Conservation (phyloP, 2,888 invertebrate species). For the Cremastinae sp. region DNA sequence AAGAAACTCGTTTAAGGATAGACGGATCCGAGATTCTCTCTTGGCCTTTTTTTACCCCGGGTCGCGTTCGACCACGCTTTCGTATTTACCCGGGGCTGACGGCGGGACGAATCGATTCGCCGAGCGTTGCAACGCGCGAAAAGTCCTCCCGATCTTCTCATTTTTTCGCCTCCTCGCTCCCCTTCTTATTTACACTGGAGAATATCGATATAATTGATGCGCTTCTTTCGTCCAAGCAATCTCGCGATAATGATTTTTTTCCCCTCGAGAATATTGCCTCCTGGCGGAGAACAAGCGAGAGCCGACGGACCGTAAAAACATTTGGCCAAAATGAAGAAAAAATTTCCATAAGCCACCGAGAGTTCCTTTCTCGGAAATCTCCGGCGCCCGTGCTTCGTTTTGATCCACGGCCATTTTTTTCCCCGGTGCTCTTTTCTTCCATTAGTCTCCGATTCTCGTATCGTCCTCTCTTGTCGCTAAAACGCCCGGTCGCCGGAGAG, state of each 20-base stretch:
- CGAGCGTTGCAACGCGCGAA: slow-evolving; percentile 71
- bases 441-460: slow-evolving; percentile 21
- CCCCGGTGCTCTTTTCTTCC: slow-evolving; percentile 11
- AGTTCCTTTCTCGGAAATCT: slow-evolving; percentile 63
- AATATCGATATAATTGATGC: slow-evolving; percentile 20
- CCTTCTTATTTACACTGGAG: background rate
- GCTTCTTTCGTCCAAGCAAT: background rate
- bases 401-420: slow-evolving; percentile 14
- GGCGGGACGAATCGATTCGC: slow-evolving; percentile 73
- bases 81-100: slow-evolving; percentile 52
- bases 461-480: slow-evolving; percentile 56
- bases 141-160: slow-evolving; percentile 59
- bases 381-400: slow-evolving; percentile 44
- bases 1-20: slow-evolving; percentile 7
- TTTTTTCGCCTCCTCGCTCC: slow-evolving; percentile 55
- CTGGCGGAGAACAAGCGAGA: background rate
- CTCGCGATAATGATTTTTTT: slow-evolving; percentile 1
- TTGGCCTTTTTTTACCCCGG: slow-evolving; percentile 2
- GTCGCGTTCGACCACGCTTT: slow-evolving; percentile 16
- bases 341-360: slow-evolving; percentile 71
- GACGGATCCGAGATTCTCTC: slow-evolving; percentile 3
- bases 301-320: slow-evolving; percentile 54
- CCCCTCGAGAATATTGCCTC: background rate
- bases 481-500: slow-evolving; percentile 36
- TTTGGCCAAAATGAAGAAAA: slow-evolving; percentile 61